These are phyloP conservation scores for Asbolus verrucosus DNA, from an alignment of 1,140 invertebrate species.

Conservation along the genomic window DNA sequence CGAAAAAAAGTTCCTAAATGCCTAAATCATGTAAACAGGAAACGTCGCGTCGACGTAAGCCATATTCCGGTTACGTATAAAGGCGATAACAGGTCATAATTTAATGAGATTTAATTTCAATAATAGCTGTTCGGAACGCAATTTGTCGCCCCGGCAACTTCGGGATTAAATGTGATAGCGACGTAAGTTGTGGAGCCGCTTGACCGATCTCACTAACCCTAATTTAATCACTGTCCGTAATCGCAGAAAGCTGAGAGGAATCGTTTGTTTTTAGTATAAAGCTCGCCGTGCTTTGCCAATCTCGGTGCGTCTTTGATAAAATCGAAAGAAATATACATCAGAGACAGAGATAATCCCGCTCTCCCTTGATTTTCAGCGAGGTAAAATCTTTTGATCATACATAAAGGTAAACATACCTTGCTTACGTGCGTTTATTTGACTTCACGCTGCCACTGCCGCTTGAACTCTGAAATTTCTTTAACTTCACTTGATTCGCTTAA, in stretches of 20 bases:
- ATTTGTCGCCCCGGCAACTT: conserved; percentile 8
- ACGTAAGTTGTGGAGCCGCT: conserved; percentile 27
- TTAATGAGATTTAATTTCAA: conserved; percentile 16
- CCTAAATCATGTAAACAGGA: background rate
- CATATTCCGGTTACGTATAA: no score
- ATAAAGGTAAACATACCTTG: conserved; percentile 35
- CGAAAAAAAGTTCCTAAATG: no score
- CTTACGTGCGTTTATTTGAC: conserved; percentile 28
- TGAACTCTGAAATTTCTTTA: conserved; percentile 11
- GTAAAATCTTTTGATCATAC: conserved; percentile 38
- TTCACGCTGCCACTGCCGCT: conserved; percentile 4
- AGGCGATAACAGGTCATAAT: conserved; percentile 11
- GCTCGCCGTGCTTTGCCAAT: conserved; percentile 6
- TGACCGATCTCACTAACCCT: conserved; percentile 37
- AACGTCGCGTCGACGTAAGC: background rate
- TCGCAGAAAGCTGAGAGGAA: conserved; percentile 32
- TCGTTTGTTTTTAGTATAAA: conserved; percentile 38
- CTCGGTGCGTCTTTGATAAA: conserved; percentile 40
- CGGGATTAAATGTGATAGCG: conserved; percentile 14
- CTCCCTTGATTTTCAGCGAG: conserved; percentile 28
- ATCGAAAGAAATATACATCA: conserved; percentile 46
- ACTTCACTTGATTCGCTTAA: background rate
- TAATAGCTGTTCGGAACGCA: conserved; percentile 7
- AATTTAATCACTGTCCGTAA: conserved; percentile 45
- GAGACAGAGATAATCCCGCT: conserved; percentile 33